A percentile compares a stretch with the other conserved stretches of the same genome.
Conservation (phyloP, 2,797 vertebrate genomes). For the Rhadinocentrus ornatus region DNA sequence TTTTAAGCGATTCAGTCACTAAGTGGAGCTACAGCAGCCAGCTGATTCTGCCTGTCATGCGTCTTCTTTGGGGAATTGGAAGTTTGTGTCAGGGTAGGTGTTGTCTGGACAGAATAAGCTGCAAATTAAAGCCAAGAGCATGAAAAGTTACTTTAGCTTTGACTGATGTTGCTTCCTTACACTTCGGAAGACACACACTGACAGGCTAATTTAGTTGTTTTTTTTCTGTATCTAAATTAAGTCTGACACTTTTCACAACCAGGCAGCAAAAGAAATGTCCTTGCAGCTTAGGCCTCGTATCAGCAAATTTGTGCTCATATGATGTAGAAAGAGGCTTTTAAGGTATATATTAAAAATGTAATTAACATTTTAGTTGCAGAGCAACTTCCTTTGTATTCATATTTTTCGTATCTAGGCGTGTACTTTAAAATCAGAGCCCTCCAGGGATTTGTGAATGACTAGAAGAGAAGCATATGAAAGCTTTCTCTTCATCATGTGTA, state of each 20-base stretch:
- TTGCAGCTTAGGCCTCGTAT: constrained; percentile 30
- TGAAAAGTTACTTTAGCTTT: constrained; percentile 13
- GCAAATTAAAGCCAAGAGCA: constrained; percentile 15
- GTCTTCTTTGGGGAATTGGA: constrained; percentile 53
- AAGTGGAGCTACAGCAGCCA: constrained; percentile 36
- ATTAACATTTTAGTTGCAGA: constrained; percentile 90
- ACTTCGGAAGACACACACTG: constrained; percentile 20
- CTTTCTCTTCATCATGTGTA: constrained; percentile 58
- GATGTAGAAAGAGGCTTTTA: constrained; percentile 44
- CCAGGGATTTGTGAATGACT: constrained; percentile 69
- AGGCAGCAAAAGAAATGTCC: constrained; percentile 9
- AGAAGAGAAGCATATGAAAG: constrained; percentile 41
- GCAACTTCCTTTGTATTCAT: constrained; percentile 86
- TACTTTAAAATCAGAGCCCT: constrained; percentile 86
- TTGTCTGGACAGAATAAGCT: constrained; percentile 38
- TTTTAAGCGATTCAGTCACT: constrained; percentile 11
- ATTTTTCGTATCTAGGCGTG: constrained; percentile 83
- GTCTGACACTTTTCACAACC: constrained; percentile 1
- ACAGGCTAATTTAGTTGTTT: neutral
- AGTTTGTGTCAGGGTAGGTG: constrained; percentile 12
- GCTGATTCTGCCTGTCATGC: constrained; percentile 41
- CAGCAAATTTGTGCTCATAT: constrained; percentile 24
- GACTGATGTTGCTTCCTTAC: constrained; percentile 29
- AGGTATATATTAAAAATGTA: constrained; percentile 64
- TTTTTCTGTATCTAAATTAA: constrained; percentile 8